Evolutionary conservation across 2,113 vertebrate species (phyloP).

Genomic region (Hypomesus transpacificus): DNA sequence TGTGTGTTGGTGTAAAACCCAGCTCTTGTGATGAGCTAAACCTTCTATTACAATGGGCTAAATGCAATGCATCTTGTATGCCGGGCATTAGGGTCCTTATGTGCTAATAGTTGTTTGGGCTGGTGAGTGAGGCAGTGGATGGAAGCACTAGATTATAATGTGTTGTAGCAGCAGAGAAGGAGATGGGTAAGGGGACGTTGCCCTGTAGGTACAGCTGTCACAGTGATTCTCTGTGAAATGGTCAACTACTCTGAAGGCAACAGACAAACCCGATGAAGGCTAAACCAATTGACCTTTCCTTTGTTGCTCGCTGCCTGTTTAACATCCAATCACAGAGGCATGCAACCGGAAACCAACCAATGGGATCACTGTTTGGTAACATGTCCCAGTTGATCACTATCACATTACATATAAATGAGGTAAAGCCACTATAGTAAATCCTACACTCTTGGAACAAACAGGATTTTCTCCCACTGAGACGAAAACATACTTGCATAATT

Average conservation of each 20-base stretch:
- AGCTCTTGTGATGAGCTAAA: too few relatives aligned
- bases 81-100: neutral
- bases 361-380: slow-evolving; percentile 7
- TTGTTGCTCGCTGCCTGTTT: slow-evolving; percentile 8
- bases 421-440: slow-evolving; percentile 12
- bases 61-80: neutral
- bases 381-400: slow-evolving; percentile 29
- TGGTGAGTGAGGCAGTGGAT: neutral
- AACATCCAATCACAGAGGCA: slow-evolving; percentile 27
- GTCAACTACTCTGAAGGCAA: neutral
- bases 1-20: neutral
- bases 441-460: slow-evolving; percentile 5
- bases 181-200: too few relatives aligned
- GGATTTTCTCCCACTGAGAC: too few relatives aligned
- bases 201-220: too few relatives aligned
- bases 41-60: too few relatives aligned
- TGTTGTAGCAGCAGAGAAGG: neutral
- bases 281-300: slow-evolving; percentile 34
- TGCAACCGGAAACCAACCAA: slow-evolving; percentile 24
- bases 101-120: neutral
- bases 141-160: neutral
- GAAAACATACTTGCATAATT: too few relatives aligned
- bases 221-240: too few relatives aligned
- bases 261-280: slow-evolving; percentile 25
- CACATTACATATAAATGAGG: slow-evolving; percentile 25